Evolutionary conservation across 2,113 vertebrate genomes (phyloP).

Genomic region (Pseudois nayaur): DNA sequence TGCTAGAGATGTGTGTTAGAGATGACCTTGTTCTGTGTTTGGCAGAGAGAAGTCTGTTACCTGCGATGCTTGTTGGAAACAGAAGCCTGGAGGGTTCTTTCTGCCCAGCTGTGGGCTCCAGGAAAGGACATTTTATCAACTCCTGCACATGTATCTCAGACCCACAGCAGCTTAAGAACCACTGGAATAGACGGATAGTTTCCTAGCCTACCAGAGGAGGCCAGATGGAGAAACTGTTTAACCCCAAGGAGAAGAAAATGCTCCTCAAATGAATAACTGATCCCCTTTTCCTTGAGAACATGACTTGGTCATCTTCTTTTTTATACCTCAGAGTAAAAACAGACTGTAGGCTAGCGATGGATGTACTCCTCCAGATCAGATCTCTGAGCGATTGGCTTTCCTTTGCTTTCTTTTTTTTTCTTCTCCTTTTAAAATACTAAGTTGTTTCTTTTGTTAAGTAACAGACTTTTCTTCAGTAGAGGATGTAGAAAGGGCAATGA

Average conservation of each 20-base stretch:
- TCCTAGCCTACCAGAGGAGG: not conserved
- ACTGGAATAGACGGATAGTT: accelerated
- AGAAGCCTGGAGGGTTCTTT: too few relatives aligned
- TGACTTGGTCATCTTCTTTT: not conserved
- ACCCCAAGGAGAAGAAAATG: not conserved
- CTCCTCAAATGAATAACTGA: not conserved
- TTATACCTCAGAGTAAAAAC: not conserved
- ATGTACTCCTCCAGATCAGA: not conserved
- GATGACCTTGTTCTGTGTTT: not conserved
- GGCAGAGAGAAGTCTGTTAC: too few relatives aligned
- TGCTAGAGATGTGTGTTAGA: too few relatives aligned
- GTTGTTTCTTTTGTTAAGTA: not conserved
- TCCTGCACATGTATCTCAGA: not conserved
- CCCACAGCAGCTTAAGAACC: not conserved
- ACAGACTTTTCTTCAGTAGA: not conserved
- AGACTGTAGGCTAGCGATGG: not conserved
- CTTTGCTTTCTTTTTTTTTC: not conserved
- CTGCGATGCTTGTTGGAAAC: too few relatives aligned
- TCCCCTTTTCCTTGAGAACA: not conserved
- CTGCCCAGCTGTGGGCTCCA: accelerated
- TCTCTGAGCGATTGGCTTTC: not conserved
- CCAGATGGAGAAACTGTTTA: not conserved
- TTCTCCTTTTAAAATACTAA: not conserved
- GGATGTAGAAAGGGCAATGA: not conserved
- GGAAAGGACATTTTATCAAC: too few relatives aligned